Percentiles rank a stretch among this genome's conserved stretches.
These are phyloP conservation scores for Tenthredo notha DNA, from an alignment of 2,888 invertebrate genomes.

Conservation along the genomic window DNA sequence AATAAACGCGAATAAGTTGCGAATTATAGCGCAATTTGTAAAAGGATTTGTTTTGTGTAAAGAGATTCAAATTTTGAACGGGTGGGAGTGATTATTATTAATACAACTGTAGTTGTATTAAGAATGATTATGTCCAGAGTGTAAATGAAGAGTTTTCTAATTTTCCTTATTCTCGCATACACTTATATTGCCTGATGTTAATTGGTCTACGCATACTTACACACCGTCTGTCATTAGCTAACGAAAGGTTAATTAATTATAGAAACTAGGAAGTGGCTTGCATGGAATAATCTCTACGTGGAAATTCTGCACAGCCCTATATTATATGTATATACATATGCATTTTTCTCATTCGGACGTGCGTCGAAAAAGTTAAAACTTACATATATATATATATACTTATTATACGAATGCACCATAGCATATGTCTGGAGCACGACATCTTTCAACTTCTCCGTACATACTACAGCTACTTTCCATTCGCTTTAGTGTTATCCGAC, in stretches of 20 bases:
- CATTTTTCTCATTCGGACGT: constrained; percentile 15
- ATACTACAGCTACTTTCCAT: constrained; percentile 43
- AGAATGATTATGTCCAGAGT: neutral
- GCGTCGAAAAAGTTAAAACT: neutral
- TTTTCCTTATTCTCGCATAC: neutral
- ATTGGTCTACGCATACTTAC: neutral
- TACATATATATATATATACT: neutral
- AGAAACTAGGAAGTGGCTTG: constrained; percentile 43
- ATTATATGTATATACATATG: neutral
- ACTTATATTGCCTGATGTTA: constrained; percentile 1
- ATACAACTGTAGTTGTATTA: neutral
- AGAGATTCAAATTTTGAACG: no score
- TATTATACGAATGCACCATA: neutral
- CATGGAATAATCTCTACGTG: neutral
- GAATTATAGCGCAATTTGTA: no score
- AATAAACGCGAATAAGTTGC: no score
- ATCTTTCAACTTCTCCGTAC: constrained; percentile 44
- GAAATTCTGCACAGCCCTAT: constrained; percentile 13
- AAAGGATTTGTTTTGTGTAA: no score
- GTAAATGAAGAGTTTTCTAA: constrained; percentile 36
- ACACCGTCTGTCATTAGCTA: constrained; percentile 43
- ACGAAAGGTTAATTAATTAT: constrained; percentile 51
- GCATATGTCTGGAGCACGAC: constrained; percentile 6
- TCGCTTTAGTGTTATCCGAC: constrained; percentile 40
- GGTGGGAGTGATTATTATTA: neutral